Evolutionary conservation across 2,113 vertebrate genomes (phyloP).

Genomic region (Nesoenas mayeri): DNA sequence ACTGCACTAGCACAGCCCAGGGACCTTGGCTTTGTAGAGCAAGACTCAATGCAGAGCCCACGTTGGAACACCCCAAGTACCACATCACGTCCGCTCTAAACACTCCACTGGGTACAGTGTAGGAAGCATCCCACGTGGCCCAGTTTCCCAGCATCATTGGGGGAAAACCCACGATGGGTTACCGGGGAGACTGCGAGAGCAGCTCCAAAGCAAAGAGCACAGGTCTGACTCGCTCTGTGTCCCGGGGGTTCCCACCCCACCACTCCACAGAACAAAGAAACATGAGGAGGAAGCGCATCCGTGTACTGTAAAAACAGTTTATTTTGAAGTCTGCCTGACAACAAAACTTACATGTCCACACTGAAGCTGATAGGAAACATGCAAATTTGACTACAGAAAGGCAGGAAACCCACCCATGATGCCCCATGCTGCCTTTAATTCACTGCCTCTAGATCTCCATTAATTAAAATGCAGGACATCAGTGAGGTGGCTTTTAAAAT

Average conservation of each 20-base stretch:
- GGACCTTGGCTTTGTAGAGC: neutral
- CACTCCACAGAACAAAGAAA: neutral
- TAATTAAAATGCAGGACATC: neutral
- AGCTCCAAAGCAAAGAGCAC: neutral
- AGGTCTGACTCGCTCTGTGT: neutral
- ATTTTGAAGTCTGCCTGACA: constrained; percentile 22
- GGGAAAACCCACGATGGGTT: rapidly evolving
- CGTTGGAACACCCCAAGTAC: rapidly evolving
- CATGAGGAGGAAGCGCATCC: neutral
- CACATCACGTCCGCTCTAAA: rapidly evolving
- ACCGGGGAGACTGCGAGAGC: neutral
- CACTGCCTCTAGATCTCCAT: rapidly evolving
- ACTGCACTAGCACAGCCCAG: rapidly evolving
- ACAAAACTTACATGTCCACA: neutral
- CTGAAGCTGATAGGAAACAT: neutral
- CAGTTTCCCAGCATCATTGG: neutral
- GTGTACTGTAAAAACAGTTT: neutral
- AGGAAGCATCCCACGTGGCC: neutral
- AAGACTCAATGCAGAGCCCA: neutral
- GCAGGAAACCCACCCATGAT: neutral
- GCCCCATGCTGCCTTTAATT: neutral
- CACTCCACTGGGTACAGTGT: rapidly evolving
- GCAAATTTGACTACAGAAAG: neutral
- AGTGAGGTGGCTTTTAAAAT: neutral
- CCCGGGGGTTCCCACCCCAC: neutral